A percentile compares a stretch with the other conserved stretches of the same genome.
Conservation (phyloP, 2,888 invertebrate genomes). For the Lepas anatifera region DNA sequence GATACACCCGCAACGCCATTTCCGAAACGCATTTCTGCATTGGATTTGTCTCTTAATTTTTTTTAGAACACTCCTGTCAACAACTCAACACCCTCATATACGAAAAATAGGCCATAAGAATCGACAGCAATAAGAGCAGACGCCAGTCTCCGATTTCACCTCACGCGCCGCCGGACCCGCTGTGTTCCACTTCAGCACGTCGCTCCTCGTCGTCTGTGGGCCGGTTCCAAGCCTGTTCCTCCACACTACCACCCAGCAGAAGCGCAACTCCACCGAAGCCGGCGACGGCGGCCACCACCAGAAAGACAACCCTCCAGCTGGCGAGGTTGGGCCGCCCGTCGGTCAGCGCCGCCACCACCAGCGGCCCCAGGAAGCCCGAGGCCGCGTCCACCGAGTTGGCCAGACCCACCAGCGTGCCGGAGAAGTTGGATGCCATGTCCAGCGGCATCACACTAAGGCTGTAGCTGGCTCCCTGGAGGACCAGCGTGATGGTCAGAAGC, state of each 20-base stretch:
- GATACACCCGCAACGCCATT: too few relatives aligned
- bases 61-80: too few relatives aligned
- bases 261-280: conserved; percentile 54
- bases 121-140: too few relatives aligned
- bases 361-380: conserved; percentile 64
- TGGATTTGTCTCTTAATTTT: too few relatives aligned
- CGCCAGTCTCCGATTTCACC: too few relatives aligned
- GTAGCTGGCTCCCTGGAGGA: conserved; percentile 73
- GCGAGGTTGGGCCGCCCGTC: conserved; percentile 55
- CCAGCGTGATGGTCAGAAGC: too few relatives aligned
- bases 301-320: conserved; percentile 66
- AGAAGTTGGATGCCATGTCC: conserved; percentile 69
- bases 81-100: too few relatives aligned
- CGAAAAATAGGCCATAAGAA: too few relatives aligned
- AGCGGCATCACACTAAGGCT: conserved; percentile 78
- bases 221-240: conserved; percentile 63
- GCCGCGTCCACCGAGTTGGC: conserved; percentile 64
- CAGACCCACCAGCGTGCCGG: conserved; percentile 71
- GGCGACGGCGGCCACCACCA: conserved; percentile 55
- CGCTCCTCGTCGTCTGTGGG: too few relatives aligned
- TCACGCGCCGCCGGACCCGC: too few relatives aligned
- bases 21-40: too few relatives aligned
- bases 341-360: conserved; percentile 56
- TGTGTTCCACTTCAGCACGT: too few relatives aligned
- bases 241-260: conserved; percentile 52